Conservation (phyloP, 2,113 vertebrate species). For the Gobius niger region DNA sequence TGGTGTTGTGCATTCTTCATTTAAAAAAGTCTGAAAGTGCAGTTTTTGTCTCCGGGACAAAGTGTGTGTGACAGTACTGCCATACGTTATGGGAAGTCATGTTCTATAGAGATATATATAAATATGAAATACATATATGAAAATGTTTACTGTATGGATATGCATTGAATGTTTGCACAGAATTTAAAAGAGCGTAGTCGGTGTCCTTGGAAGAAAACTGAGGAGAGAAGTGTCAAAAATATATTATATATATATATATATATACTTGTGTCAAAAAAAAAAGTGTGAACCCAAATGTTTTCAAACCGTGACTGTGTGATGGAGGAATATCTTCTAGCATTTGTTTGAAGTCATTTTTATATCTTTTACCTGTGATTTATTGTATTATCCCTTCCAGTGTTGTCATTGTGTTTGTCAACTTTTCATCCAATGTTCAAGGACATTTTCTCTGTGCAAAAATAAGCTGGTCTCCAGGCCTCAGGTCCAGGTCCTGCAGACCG, state of each 20-base stretch:
- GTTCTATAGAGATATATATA: constrained; percentile 64
- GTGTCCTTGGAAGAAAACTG: constrained; percentile 45
- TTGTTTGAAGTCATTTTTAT: constrained; percentile 44
- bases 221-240: constrained; percentile 51
- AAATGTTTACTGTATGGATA: constrained; percentile 75
- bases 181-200: constrained; percentile 53
- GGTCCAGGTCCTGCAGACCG: constrained; percentile 14
- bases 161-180: constrained; percentile 79
- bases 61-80: constrained; percentile 64
- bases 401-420: constrained; percentile 19
- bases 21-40: constrained; percentile 52
- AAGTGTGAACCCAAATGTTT: constrained; percentile 63
- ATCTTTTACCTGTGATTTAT: constrained; percentile 53
- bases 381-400: constrained; percentile 50
- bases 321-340: constrained; percentile 55
- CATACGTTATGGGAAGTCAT: constrained; percentile 65
- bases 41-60: constrained; percentile 64
- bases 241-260: constrained; percentile 5
- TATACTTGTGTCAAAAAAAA: constrained; percentile 58
- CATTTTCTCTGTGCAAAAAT: constrained; percentile 28
- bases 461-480: constrained; percentile 15
- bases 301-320: constrained; percentile 66
- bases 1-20: constrained; percentile 67
- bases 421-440: constrained; percentile 41
- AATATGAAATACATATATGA: constrained; percentile 49